Evolutionary conservation across 2,797 vertebrate species (phyloP), one percentile per base, ranked within the genome.

Genomic region (Pelochelys cantorii): DNA sequence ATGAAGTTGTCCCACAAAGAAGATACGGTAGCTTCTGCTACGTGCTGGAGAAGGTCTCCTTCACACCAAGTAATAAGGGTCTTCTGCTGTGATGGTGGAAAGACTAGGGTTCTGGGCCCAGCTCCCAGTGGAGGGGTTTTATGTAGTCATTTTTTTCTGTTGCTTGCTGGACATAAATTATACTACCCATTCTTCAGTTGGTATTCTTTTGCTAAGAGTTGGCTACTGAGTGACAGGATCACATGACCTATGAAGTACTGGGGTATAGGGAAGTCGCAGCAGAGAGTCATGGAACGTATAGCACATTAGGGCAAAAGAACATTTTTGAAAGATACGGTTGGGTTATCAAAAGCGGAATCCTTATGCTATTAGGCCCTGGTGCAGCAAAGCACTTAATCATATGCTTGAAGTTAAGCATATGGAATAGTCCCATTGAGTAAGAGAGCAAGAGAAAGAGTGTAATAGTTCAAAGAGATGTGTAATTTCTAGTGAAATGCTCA

Each of bases 341-440:
- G 86, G 48, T 92, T 95, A 94, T 92, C 42, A 34, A 15, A 80
- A 82, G 20, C 5, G 88, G 6, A 27, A 87, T 93, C 20, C 85
- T 2, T 55, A 37, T 37, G 86, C 54, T 5, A 68, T 78, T 3
- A n/a, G 34, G 7, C 2, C 1, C 3, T 90, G 86, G 37, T 71
- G 42, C 82, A 81, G 23, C 23, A 77, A 52, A 12, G 53, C 11
- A 79, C 23, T 83, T 31, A 82, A 80, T 14, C 11, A 81, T 1
- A 5, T 48, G 68, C 34, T 10, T 37, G n/a, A 71, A 34, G n/a
- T 71, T 71, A 37, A 71, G 17, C 17, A 18, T 37, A 71, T 37
- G 65, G 14, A 5, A 25, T 84, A 78, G 74, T 25, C 55, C 2
- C 15, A 9, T 3, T 37, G 12, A 65, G 29, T 90, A 81, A 52